Conservation (phyloP, 2,888 invertebrate species). For the Blastobasis lacticolella region DNA sequence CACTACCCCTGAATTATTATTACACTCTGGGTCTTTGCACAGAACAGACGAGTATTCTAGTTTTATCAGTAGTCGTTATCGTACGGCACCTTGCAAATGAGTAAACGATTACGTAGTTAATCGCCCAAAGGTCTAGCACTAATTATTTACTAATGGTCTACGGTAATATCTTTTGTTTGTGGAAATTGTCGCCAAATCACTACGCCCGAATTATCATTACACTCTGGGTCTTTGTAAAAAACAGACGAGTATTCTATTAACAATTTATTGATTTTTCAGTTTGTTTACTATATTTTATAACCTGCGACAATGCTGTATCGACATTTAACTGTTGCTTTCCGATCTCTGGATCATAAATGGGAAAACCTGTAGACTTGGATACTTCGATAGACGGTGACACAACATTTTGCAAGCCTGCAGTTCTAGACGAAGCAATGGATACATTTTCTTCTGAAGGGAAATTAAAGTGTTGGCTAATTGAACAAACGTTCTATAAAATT, state of each 20-base stretch:
- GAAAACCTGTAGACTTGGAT: slow-evolving; percentile 38
- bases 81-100: too few species aligned
- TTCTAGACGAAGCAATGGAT: slow-evolving; percentile 28
- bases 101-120: too few species aligned
- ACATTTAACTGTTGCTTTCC: slow-evolving; percentile 41
- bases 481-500: too few species aligned
- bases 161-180: background rate
- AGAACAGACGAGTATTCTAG: too few species aligned
- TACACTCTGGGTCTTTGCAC: background rate
- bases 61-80: too few species aligned
- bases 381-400: slow-evolving; percentile 17
- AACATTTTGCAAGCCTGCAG: slow-evolving; percentile 27
- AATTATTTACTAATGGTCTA: too few species aligned
- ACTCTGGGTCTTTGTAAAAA: background rate
- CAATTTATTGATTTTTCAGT: too few species aligned
- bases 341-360: slow-evolving; percentile 47
- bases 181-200: background rate
- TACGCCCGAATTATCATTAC: background rate
- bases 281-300: too few species aligned
- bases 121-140: too few species aligned
- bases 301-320: slow-evolving; percentile 36
- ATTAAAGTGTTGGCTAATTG: too few species aligned
- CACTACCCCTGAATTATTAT: background rate
- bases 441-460: slow-evolving; percentile 51
- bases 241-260: too few species aligned